phyloP scores from a whole-genome alignment of 2,113 vertebrate genomes.

The Nannobrachium achirus region DNA sequence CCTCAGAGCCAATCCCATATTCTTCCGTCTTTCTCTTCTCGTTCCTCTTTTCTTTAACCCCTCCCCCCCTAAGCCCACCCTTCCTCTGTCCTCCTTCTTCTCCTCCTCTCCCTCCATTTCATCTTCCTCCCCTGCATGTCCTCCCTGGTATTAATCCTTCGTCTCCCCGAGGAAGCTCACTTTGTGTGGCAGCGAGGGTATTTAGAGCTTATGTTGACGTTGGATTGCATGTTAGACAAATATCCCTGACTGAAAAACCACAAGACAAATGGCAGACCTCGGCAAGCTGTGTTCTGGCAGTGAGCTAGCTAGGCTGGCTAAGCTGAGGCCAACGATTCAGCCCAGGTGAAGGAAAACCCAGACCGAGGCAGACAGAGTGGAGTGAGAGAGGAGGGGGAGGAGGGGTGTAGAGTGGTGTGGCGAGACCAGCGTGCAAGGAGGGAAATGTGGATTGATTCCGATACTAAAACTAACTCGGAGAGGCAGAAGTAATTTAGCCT shows the following conservation, averaged over 20 bases:
- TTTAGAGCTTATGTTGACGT: constrained; percentile 78
- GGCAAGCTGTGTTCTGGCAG: constrained; percentile 64
- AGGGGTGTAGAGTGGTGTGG: constrained; percentile 24
- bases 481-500: constrained; percentile 21
- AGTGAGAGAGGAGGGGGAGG: constrained; percentile 29
- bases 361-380: constrained; percentile 13
- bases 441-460: background rate
- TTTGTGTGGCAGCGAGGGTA: constrained; percentile 65
- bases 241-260: constrained; percentile 71
- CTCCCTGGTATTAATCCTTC: constrained; percentile 58
- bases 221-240: constrained; percentile 75
- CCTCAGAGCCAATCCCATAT: constrained; percentile 26
- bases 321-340: constrained; percentile 53
- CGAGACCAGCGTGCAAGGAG: constrained; percentile 5
- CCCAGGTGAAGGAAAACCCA: constrained; percentile 58
- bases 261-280: constrained; percentile 75
- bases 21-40: constrained; percentile 19
- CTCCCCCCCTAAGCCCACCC: constrained; percentile 41
- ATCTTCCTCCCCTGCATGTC: constrained; percentile 26
- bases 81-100: constrained; percentile 30
- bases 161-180: constrained; percentile 69
- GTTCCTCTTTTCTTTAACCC: constrained; percentile 19
- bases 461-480: background rate
- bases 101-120: constrained; percentile 3
- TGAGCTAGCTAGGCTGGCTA: constrained; percentile 49